phyloP scores from a whole-genome alignment of 2,113 vertebrate genomes.

The Rhabdomys dilectus region DNA sequence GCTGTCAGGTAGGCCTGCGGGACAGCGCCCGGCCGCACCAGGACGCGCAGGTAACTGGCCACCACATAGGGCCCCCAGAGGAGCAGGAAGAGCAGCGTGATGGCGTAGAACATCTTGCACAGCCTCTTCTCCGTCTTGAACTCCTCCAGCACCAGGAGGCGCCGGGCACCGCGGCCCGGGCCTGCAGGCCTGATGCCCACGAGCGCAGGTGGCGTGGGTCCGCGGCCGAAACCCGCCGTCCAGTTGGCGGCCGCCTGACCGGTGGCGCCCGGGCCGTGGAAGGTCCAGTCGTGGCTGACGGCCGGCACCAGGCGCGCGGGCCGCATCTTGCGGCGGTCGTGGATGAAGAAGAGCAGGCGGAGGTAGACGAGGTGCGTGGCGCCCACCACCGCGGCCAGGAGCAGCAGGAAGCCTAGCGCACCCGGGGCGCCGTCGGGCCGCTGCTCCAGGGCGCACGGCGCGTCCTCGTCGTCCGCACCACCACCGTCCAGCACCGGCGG shows the following conservation, averaged over 20 bases:
- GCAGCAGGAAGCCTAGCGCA: slow-evolving; percentile 96
- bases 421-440: slow-evolving; percentile 96
- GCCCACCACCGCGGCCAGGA: slow-evolving; percentile 94
- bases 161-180: slow-evolving; percentile 92
- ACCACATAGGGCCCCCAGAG: slow-evolving; percentile 97
- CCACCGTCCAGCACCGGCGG: slow-evolving; percentile 96
- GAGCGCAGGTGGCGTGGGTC: slow-evolving; percentile 96
- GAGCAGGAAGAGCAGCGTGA: slow-evolving; percentile 95
- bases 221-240: slow-evolving; percentile 97
- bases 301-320: slow-evolving; percentile 96
- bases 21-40: slow-evolving; percentile 91
- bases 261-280: slow-evolving; percentile 96
- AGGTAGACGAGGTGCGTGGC: slow-evolving; percentile 96
- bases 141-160: slow-evolving; percentile 96
- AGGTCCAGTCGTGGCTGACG: slow-evolving; percentile 99
- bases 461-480: slow-evolving; percentile 94
- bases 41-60: slow-evolving; percentile 95
- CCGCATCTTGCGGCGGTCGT: slow-evolving; percentile 98
- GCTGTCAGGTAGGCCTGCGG: slow-evolving; percentile 95
- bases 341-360: slow-evolving; percentile 97
- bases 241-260: slow-evolving; percentile 98
- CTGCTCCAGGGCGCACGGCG: slow-evolving; percentile 97
- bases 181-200: slow-evolving; percentile 95
- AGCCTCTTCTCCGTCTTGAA: slow-evolving; percentile 98
- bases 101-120: slow-evolving; percentile 98